A percentile compares a stretch with the other conserved stretches of the same genome.
These are phyloP conservation scores for Pempheris klunzingeri DNA, from an alignment of 2,797 vertebrate species.

Conservation along the genomic window DNA sequence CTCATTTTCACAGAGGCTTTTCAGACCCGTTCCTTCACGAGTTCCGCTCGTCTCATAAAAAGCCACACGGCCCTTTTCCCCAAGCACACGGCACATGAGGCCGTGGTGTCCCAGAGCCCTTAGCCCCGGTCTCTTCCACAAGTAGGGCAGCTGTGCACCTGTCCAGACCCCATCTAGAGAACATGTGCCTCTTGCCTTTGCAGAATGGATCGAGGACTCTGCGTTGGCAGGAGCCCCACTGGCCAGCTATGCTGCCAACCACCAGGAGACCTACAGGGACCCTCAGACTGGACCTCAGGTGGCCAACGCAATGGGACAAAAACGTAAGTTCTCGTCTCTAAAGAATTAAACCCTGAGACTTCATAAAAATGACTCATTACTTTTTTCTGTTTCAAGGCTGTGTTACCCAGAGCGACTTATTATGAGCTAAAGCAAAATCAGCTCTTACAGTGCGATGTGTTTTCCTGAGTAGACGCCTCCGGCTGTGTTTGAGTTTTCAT, in stretches of 20 bases:
- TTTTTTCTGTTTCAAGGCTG: conserved; percentile 26
- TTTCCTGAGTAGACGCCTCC: conserved; percentile 38
- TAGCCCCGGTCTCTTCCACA: conserved; percentile 22
- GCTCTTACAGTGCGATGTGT: conserved; percentile 42
- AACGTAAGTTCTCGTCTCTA: conserved; percentile 78
- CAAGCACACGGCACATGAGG: conserved; percentile 26
- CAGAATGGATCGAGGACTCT: conserved; percentile 97
- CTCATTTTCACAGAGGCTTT: neutral
- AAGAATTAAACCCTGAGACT: neutral
- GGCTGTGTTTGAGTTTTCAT: conserved; percentile 50
- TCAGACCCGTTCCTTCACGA: neutral
- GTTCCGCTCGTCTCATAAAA: neutral
- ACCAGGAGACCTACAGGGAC: conserved; percentile 94
- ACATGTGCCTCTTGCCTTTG: conserved; percentile 76
- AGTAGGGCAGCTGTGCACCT: conserved; percentile 49
- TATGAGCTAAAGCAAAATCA: conserved; percentile 47
- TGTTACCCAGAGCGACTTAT: conserved; percentile 60
- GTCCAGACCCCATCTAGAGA: conserved; percentile 69
- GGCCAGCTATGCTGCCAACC: conserved; percentile 91
- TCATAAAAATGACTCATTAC: conserved; percentile 22
- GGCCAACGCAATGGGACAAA: conserved; percentile 82
- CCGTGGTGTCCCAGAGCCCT: conserved; percentile 10
- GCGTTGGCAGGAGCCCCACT: conserved; percentile 89
- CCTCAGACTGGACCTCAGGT: conserved; percentile 81
- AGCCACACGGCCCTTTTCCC: neutral